Percentiles rank a stretch among this genome's conserved stretches.
phyloP scores from a whole-genome alignment of 2,888 invertebrate species.

The Mimumesa dahlbomi region DNA sequence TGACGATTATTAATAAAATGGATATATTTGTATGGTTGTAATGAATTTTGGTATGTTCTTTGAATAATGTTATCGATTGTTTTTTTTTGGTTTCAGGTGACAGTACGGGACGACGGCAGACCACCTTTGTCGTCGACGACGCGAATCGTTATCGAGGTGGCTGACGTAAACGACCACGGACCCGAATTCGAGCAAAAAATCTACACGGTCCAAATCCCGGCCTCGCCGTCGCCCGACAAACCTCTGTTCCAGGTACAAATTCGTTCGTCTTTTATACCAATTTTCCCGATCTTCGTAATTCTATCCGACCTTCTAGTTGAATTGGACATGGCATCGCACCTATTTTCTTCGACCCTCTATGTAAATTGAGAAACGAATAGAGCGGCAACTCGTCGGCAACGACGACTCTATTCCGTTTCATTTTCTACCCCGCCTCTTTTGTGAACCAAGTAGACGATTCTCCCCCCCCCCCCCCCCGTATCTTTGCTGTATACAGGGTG shows the following conservation, averaged over 20 bases:
- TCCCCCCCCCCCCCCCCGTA: constrained; percentile 38
- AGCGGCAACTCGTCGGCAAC: neutral
- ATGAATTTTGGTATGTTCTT: neutral
- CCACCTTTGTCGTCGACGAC: constrained; percentile 89
- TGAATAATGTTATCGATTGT: neutral
- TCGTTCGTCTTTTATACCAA: neutral
- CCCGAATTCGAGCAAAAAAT: constrained; percentile 92
- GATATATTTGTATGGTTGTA: neutral
- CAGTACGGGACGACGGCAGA: constrained; percentile 89
- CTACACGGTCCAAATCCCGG: constrained; percentile 90
- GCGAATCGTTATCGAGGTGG: constrained; percentile 89
- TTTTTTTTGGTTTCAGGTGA: constrained; percentile 81
- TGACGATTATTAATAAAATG: too few relatives aligned
- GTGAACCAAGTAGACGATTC: constrained; percentile 40
- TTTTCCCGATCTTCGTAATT: constrained; percentile 19
- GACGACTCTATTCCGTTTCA: constrained; percentile 12
- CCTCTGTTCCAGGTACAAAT: constrained; percentile 84
- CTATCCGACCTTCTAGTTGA: constrained; percentile 34
- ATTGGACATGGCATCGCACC: constrained; percentile 39
- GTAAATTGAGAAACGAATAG: constrained; percentile 23
- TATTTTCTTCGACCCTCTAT: constrained; percentile 31
- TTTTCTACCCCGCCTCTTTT: constrained; percentile 30
- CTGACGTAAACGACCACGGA: constrained; percentile 93
- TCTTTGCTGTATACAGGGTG: constrained; percentile 52
- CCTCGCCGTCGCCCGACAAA: constrained; percentile 81